phyloP scores from a whole-genome alignment of 2,113 vertebrate species.

The Dicrurus megarhynchus region DNA sequence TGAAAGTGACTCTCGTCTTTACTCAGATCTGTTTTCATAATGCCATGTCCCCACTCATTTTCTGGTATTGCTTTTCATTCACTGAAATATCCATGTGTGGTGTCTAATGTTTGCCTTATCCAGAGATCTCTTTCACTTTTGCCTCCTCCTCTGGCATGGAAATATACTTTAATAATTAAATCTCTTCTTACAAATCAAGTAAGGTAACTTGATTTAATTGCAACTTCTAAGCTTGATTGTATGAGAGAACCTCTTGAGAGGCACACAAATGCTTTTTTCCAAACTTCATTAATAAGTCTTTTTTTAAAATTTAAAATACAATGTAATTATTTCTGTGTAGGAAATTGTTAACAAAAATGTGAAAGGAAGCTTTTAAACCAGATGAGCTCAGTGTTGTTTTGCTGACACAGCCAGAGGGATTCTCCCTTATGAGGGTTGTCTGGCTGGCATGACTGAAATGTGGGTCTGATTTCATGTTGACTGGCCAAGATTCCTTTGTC shows the following conservation, averaged over 20 bases:
- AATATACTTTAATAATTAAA: constrained; percentile 4
- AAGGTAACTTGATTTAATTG: constrained; percentile 35
- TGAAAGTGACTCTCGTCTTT: not conserved
- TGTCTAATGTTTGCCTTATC: not conserved
- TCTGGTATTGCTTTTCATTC: not conserved
- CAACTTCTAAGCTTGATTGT: not conserved
- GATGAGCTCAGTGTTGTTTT: not conserved
- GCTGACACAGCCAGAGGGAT: not conserved
- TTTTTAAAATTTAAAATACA: not conserved
- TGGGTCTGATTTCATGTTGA: not conserved
- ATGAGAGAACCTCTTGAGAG: not conserved
- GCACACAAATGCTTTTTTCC: not conserved
- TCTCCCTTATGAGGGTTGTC: not conserved
- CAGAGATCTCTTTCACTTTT: not conserved
- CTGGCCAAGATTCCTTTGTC: not conserved
- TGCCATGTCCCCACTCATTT: not conserved
- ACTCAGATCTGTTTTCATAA: not conserved
- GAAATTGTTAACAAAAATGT: not conserved
- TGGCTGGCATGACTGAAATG: not conserved
- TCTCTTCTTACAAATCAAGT: not conserved
- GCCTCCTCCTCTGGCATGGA: not conserved
- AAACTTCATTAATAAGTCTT: not conserved
- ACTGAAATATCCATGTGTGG: not conserved
- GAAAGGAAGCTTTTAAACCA: not conserved
- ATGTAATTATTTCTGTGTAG: not conserved